A percentile compares a stretch with the other conserved stretches of the same genome.
Conservation (phyloP, 2,888 invertebrate genomes). For the Eledone cirrhosa region DNA sequence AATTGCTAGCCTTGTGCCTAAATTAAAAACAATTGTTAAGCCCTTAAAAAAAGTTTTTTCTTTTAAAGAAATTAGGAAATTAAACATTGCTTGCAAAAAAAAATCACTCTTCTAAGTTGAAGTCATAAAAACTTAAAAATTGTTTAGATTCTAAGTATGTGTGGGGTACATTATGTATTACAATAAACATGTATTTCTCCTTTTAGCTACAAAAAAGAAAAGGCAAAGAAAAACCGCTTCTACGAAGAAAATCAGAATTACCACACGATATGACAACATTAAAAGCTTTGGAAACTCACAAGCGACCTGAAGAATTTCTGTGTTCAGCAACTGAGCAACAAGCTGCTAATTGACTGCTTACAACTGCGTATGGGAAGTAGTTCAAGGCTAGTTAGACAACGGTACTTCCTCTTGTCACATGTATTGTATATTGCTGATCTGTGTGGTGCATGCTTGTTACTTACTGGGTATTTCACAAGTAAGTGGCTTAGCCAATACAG, state of each 20-base stretch:
- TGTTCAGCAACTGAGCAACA: slow-evolving; percentile 65
- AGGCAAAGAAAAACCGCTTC: slow-evolving; percentile 81
- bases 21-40: too few relatives aligned
- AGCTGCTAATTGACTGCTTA: slow-evolving; percentile 28
- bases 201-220: slow-evolving; percentile 52
- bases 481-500: not conserved
- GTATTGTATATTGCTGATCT: slow-evolving; percentile 28
- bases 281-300: slow-evolving; percentile 90
- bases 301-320: slow-evolving; percentile 88
- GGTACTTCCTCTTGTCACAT: slow-evolving; percentile 26
- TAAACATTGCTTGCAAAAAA: too few relatives aligned
- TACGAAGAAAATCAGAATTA: slow-evolving; percentile 93
- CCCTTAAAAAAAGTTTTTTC: too few relatives aligned
- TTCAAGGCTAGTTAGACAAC: slow-evolving; percentile 22
- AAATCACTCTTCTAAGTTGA: too few relatives aligned
- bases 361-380: slow-evolving; percentile 21
- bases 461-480: not conserved
- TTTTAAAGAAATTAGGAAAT: too few relatives aligned
- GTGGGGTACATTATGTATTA: too few relatives aligned
- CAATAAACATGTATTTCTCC: not conserved
- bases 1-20: too few relatives aligned
- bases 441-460: slow-evolving; percentile 24
- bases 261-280: slow-evolving; percentile 92
- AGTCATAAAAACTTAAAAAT: too few relatives aligned
- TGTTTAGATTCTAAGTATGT: too few relatives aligned